Evolutionary conservation across 2,888 invertebrate genomes (phyloP), one percentile per base, ranked within the genome.

Genomic region (Ophion slaviceki): DNA sequence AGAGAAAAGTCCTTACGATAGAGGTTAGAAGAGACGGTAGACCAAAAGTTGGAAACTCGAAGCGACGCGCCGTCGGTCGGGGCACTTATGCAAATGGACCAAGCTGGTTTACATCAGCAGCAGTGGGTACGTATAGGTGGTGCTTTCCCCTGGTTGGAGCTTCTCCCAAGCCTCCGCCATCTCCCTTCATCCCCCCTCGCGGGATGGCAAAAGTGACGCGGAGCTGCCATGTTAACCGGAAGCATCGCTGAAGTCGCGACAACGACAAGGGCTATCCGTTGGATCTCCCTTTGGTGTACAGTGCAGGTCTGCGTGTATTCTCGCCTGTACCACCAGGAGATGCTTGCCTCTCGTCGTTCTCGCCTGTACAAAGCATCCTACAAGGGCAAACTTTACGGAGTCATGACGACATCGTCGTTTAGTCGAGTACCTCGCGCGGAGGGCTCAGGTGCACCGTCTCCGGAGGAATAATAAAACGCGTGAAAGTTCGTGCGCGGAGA

Each of bases 61-160:
- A 76, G 71, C 66, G 81, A 76, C 76, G 71, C 71, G 81, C 64
- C 76, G 76, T 80, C 72, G 77, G 64, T 80, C 61, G 74, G 57
- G 79, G 71, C 85, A 85, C 81, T 85, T 85, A 79, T 85, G 85
- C 82, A 85, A 85, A 85, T 85, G 82, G 85, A 79, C 79, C 79
- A 71, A 62, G 68, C 67, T 68, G 74, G 74, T 85, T 74, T 70
- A 74, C 74, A 78, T 74, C 28, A 71, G 61, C 64, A 53, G 28
- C 62, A 47, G 47, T 47, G 47, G 47, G 14, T 47, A 47, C 47
- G 47, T 47, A 47, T 47, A 47, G 20, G 36, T 17, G 59, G 74
- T 32, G 28, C 20, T 45, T 17, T 20, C 20, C 66, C 53, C 40
- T 66, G 53, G 17, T 14, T 28, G 28, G 66, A 53, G 59, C 68